A percentile compares a stretch with the other conserved stretches of the same genome.
phyloP scores from a whole-genome alignment of 1,140 invertebrate genomes.

The Musca domestica region DNA sequence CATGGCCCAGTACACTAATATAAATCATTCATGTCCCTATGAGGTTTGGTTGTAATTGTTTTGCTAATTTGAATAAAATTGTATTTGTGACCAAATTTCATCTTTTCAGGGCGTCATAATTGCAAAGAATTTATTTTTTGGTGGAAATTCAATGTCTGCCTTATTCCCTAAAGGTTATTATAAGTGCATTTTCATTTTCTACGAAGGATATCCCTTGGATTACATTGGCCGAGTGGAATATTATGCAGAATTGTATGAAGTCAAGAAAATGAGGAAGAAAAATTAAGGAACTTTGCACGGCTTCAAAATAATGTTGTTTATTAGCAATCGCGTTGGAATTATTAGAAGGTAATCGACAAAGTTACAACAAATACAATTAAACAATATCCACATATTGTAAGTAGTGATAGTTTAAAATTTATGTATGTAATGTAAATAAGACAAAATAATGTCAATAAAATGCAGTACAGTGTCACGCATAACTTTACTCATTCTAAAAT shows the following conservation, averaged over 20 bases:
- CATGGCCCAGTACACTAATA: background rate
- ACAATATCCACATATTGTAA: no score
- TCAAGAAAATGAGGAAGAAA: background rate
- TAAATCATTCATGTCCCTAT: conserved; percentile 2
- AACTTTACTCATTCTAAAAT: no score
- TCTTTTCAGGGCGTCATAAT: background rate
- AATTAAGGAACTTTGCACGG: no score
- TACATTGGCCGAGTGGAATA: background rate
- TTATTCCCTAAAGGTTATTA: background rate
- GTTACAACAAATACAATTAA: no score
- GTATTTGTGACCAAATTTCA: no score
- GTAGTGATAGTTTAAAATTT: no score
- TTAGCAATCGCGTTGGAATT: no score
- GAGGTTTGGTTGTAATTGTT: background rate
- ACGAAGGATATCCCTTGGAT: conserved; percentile 4
- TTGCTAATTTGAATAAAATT: background rate
- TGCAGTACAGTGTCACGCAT: no score
- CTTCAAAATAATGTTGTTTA: no score
- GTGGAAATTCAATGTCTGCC: background rate
- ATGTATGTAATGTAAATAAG: no score
- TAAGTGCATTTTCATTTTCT: background rate
- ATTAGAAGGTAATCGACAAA: no score
- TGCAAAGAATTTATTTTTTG: background rate
- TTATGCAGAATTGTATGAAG: background rate
- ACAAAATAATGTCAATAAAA: no score